These are phyloP conservation scores for Parelbella ahira DNA, from an alignment of 2,888 invertebrate genomes.

Conservation along the genomic window DNA sequence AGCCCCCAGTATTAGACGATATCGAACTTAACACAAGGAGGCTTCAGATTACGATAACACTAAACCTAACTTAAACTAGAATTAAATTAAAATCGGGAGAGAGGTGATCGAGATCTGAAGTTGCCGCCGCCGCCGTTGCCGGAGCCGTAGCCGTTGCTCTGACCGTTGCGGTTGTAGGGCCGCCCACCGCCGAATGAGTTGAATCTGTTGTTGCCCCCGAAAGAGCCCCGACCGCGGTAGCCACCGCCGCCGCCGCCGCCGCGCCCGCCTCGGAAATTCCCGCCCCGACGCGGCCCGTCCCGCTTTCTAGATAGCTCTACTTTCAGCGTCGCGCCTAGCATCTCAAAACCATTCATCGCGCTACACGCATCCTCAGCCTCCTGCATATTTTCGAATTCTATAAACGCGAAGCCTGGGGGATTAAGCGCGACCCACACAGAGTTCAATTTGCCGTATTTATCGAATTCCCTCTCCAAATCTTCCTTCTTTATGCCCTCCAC, in stretches of 20 bases:
- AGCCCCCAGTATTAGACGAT: constrained; percentile 70
- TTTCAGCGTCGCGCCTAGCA: constrained; percentile 91
- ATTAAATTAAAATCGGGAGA: constrained; percentile 70
- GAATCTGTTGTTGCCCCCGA: constrained; percentile 60
- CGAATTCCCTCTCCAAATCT: constrained; percentile 94
- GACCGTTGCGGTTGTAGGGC: constrained; percentile 68
- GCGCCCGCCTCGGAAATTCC: constrained; percentile 78
- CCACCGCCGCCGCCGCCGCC: constrained; percentile 71
- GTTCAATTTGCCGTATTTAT: constrained; percentile 94
- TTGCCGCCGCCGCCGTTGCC: constrained; percentile 68
- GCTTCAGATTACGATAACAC: constrained; percentile 80
- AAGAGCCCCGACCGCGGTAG: constrained; percentile 70
- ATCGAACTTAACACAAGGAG: constrained; percentile 77
- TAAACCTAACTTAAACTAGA: constrained; percentile 76
- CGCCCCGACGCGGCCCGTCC: constrained; percentile 84
- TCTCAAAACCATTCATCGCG: constrained; percentile 92
- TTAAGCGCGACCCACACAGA: constrained; percentile 97
- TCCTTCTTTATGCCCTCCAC: constrained; percentile 94
- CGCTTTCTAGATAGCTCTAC: constrained; percentile 93
- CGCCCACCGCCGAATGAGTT: constrained; percentile 72
- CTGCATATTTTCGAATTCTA: constrained; percentile 93
- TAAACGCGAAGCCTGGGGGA: constrained; percentile 96
- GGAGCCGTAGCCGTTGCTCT: constrained; percentile 68
- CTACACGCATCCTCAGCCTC: constrained; percentile 95
- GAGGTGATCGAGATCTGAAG: constrained; percentile 77